Conservation (phyloP, 2,113 vertebrate genomes). For the Caranx melampygus region DNA sequence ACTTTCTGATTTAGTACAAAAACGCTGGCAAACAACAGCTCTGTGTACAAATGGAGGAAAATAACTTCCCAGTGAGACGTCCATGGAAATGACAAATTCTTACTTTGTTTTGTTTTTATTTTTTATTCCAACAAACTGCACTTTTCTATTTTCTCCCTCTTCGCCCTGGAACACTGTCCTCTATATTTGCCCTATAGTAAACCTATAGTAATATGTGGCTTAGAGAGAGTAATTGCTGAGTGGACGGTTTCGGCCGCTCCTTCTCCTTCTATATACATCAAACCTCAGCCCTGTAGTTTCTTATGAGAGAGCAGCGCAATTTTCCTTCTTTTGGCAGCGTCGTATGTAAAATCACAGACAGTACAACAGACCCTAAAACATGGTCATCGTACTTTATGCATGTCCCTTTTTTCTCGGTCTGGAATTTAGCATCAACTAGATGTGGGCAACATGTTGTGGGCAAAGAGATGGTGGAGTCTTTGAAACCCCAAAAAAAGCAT, state of each 20-base stretch:
- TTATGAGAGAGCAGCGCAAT: constrained; percentile 24
- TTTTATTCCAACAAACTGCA: not conserved
- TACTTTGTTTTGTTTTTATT: not conserved
- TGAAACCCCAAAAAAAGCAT: not conserved
- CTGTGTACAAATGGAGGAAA: constrained; percentile 5
- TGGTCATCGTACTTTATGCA: constrained; percentile 4
- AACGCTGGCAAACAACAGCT: constrained; percentile 17
- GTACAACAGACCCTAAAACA: constrained; percentile 22
- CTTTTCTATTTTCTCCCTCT: constrained; percentile 16
- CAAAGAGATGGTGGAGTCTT: not conserved
- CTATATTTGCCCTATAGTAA: constrained; percentile 24
- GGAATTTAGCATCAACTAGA: constrained; percentile 15
- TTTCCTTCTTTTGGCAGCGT: constrained; percentile 19
- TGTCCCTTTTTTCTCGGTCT: constrained; percentile 20
- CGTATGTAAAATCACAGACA: constrained; percentile 15
- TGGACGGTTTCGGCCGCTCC: constrained; percentile 52
- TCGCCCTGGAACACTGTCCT: not conserved
- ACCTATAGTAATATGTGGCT: constrained; percentile 28
- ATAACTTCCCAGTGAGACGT: not conserved
- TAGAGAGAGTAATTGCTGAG: constrained; percentile 59
- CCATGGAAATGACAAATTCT: no score
- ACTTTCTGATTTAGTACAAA: constrained; percentile 42
- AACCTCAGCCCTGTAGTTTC: constrained; percentile 43
- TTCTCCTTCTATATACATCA: constrained; percentile 54
- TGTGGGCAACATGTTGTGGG: not conserved